A percentile compares a stretch with the other conserved stretches of the same genome.
phyloP scores from a whole-genome alignment of 2,797 vertebrate species.

The Heterohyrax brucei region DNA sequence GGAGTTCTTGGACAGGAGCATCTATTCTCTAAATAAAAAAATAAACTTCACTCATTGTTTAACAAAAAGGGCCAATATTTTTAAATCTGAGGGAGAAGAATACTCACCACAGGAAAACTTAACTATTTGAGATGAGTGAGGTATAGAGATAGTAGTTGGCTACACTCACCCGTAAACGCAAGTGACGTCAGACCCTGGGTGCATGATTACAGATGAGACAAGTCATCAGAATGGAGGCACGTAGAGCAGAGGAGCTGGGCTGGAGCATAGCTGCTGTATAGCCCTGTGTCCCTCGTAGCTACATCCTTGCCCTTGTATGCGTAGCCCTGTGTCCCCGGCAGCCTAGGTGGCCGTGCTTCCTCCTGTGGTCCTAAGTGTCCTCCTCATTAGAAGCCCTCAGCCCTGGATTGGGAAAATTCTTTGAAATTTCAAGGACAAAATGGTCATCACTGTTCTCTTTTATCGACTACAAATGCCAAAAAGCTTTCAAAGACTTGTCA shows the following conservation, averaged over 20 bases:
- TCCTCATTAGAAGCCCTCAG: neutral
- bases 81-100: too few relatives aligned
- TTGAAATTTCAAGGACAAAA: neutral
- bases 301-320: too few relatives aligned
- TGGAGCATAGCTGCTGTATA: too few relatives aligned
- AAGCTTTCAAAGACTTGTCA: neutral
- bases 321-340: too few relatives aligned
- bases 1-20: neutral
- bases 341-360: too few relatives aligned
- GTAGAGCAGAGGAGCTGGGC: too few relatives aligned
- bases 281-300: too few relatives aligned
- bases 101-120: neutral
- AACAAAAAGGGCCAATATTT: neutral
- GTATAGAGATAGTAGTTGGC: too few relatives aligned
- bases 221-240: neutral
- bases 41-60: fast-evolving
- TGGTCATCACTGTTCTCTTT: neutral
- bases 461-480: neutral
- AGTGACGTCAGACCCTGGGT: neutral
- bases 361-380: too few relatives aligned
- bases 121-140: too few relatives aligned
- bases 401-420: neutral
- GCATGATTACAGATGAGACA: neutral
- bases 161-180: neutral
- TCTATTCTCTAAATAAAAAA: neutral